Conservation (phyloP, 2,888 invertebrate species). For the Dendrolimus houi region DNA sequence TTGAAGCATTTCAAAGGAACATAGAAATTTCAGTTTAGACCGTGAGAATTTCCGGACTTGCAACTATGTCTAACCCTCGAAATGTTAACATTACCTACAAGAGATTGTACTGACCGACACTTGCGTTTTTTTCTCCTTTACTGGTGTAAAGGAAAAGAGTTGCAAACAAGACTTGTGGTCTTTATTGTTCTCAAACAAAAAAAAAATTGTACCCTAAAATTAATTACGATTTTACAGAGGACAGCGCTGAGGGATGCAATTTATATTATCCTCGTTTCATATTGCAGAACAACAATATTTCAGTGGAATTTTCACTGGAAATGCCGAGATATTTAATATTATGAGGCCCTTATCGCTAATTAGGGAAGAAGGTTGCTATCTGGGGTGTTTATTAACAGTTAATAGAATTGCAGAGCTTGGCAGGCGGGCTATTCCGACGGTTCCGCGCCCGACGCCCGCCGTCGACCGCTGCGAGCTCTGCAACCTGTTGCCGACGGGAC, state of each 20-base stretch:
- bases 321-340: conserved; percentile 46
- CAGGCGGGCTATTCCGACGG: conserved; percentile 34
- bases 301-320: conserved; percentile 30
- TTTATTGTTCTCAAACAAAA: no score
- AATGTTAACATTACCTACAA: no score
- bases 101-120: no score
- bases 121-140: no score
- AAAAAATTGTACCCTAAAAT: no score
- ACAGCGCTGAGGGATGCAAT: conserved; percentile 8
- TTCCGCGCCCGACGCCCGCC: conserved; percentile 35
- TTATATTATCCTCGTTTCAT: conserved; percentile 25
- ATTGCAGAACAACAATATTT: conserved; percentile 35
- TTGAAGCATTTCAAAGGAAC: no score
- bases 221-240: no score
- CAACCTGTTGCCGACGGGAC: conserved; percentile 72
- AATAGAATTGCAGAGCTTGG: conserved; percentile 50
- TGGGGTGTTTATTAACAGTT: conserved; percentile 57
- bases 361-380: conserved; percentile 45
- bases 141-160: no score
- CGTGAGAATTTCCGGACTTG: no score
- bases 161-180: no score
- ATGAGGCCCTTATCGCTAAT: conserved; percentile 47
- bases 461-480: conserved; percentile 15
- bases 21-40: no score
- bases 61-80: no score